Percentiles rank a stretch among this genome's conserved stretches.
phyloP scores from a whole-genome alignment of 2,888 invertebrate species.

The Diadegma fenestrale region DNA sequence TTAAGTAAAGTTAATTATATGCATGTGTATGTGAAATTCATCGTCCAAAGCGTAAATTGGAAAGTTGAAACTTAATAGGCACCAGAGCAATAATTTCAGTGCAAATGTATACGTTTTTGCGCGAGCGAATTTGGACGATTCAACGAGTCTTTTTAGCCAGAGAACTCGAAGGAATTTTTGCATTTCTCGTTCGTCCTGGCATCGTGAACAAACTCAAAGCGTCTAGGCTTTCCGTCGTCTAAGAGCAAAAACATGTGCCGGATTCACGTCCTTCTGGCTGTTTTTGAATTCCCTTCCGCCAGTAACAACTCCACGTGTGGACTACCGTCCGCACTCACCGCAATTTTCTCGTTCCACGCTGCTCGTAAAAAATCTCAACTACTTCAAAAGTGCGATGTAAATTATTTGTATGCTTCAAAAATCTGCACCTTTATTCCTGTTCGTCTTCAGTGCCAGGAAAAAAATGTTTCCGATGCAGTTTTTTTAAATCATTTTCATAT shows the following conservation, averaged over 20 bases:
- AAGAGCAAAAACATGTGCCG: constrained; percentile 10
- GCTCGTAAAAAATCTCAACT: background rate
- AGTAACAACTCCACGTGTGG: background rate
- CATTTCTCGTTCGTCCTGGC: constrained; percentile 10
- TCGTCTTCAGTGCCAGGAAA: background rate
- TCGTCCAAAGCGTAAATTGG: background rate
- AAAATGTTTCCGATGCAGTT: background rate
- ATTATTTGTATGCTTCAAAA: background rate
- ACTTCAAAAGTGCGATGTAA: background rate
- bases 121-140: constrained; percentile 48
- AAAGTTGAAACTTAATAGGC: background rate
- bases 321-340: background rate
- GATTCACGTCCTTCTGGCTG: background rate
- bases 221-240: background rate
- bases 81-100: background rate
- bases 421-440: background rate
- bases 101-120: constrained; percentile 6
- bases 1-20: background rate
- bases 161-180: constrained; percentile 11
- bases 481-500: background rate
- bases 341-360: background rate
- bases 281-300: constrained; percentile 3
- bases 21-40: background rate
- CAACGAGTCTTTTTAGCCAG: constrained; percentile 35
- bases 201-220: constrained; percentile 52